Base-by-base conservation (phyloP, 1,140 invertebrate genomes). In the Apocrypta bakeri region DNA sequence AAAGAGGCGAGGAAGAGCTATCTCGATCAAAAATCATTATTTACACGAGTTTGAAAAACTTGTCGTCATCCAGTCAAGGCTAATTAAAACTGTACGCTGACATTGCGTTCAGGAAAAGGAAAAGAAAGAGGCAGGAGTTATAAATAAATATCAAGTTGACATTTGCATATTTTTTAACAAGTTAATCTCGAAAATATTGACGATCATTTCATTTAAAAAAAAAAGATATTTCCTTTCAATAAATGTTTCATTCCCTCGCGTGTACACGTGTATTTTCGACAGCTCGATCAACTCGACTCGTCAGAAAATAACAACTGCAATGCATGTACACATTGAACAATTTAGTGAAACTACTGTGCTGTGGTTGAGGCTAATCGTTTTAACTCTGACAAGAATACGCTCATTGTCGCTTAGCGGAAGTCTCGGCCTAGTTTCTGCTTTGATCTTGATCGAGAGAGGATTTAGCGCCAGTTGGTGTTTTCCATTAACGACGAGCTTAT, bases 401-500 rank as follows among this genome's bases (percentile, higher is more conserved):
- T 56, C 48, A 56, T 56, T 56, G 48, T 56, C 21, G 48, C 48
- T 56, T 21, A 4, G 48, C 63, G 63, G 63, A 66, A 66, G 63
- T 66, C 63, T 25, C 63, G 63, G 63, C 63, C 63, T 66, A 66
- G 63, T 66, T 66, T 29, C 24, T 25, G 17, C 48, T 56, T 17
- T 56, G 27, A 66, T 66, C 63, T 66, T 66, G 63, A 66, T 66
- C 63, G 63, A 66, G 63, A 64, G 63, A 66, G 63, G 63, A 66
- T 66, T 66, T 66, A 66, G 63, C 8, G 63, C 9, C 25, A 25
- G 63, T 25, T 40, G 12, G 48, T 33, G 29, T 33, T 63, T 75
- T 75, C 40, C 48, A 63, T 63, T 75, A 75, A 17, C 48, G 40
- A 75, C 25, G 33, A 29, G 33, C 63, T 78, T 78, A 63, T 78